Evolutionary conservation across 2,888 invertebrate genomes (phyloP).

Genomic region (Branchellion lobata): DNA sequence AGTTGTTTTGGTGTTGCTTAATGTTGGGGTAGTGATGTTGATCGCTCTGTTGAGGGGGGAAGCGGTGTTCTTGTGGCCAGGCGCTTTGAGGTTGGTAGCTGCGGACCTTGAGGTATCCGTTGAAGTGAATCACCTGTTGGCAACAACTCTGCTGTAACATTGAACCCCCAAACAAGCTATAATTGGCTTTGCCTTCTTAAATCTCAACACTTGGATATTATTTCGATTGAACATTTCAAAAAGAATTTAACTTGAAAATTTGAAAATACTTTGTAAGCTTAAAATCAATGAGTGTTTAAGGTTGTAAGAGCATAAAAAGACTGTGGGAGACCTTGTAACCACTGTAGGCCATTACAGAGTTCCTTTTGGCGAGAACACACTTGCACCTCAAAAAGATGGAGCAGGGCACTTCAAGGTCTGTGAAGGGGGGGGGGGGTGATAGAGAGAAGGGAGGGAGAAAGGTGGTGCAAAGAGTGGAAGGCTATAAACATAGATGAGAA

Average conservation of each 20-base stretch:
- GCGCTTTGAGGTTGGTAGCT: no score
- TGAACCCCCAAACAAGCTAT: no score
- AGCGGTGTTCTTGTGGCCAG: not conserved
- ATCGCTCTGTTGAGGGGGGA: not conserved
- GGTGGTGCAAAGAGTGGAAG: no score
- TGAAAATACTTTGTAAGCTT: no score
- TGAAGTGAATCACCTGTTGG: slow-evolving; percentile 45
- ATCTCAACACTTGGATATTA: no score
- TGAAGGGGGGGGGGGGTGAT: not conserved
- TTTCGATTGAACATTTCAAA: no score
- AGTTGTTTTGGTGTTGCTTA: not conserved
- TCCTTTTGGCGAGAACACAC: slow-evolving; percentile 46
- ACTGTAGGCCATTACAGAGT: slow-evolving; percentile 44
- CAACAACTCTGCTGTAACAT: no score
- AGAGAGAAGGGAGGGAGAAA: not conserved
- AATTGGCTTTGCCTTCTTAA: no score
- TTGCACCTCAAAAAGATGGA: slow-evolving; percentile 37
- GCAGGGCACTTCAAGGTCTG: slow-evolving; percentile 21
- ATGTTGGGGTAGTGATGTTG: not conserved
- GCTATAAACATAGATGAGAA: no score
- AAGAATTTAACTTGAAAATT: no score
- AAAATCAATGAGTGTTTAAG: no score
- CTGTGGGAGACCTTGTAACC: slow-evolving; percentile 42
- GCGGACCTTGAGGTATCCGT: slow-evolving; percentile 44
- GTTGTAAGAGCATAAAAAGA: not conserved